phyloP scores from a whole-genome alignment of 2,797 vertebrate genomes.

The Pteronotus mesoamericanus region DNA sequence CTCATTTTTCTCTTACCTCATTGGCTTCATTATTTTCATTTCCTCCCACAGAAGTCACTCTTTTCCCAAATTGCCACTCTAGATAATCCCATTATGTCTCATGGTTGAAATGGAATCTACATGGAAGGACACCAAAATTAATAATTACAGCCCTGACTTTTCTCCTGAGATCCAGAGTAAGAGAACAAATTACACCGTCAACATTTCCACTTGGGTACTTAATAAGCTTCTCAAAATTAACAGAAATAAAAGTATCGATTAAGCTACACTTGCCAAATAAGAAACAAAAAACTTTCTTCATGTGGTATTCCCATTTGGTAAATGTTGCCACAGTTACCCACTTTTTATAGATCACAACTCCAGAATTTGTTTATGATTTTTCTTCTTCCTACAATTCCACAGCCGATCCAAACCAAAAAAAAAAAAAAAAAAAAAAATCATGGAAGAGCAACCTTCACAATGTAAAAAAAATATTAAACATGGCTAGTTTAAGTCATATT shows the following conservation, averaged over 20 bases:
- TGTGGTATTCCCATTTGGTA: not conserved
- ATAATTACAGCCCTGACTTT: not conserved
- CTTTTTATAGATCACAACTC: not conserved
- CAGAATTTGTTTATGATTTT: not conserved
- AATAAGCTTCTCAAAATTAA: not conserved
- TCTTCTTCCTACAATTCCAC: not conserved
- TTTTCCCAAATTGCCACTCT: not conserved
- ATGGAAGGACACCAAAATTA: not conserved
- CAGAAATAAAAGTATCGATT: not conserved
- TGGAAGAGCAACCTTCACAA: not conserved
- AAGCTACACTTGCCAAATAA: not conserved
- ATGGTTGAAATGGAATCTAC: not conserved
- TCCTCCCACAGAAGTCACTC: not conserved
- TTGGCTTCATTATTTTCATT: not conserved
- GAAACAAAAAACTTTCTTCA: not conserved
- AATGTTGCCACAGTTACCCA: not conserved
- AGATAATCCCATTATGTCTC: not conserved
- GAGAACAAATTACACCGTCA: not conserved
- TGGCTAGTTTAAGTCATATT: not conserved
- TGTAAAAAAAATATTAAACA: not conserved
- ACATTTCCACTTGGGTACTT: not conserved
- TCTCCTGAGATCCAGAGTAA: not conserved
- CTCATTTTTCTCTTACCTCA: not conserved
- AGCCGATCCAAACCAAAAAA: not conserved
- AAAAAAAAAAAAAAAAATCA: too few species aligned